Evolutionary conservation across 1,140 invertebrate genomes (phyloP).

Genomic region (Bombus confusus): DNA sequence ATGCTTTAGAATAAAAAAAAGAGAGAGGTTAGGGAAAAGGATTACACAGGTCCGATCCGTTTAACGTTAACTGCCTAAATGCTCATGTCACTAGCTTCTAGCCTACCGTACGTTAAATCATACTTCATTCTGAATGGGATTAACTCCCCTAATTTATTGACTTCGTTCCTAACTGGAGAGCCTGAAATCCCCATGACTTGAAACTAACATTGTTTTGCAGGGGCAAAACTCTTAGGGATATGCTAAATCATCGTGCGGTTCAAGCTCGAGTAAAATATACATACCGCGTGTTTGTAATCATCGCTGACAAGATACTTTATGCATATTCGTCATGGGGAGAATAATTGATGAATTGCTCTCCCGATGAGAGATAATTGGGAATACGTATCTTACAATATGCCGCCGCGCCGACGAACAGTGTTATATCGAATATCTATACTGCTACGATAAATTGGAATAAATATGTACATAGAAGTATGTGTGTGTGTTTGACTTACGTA

Average conservation of each 20-base stretch:
- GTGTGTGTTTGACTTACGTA: conserved; percentile 2
- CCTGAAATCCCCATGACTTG: conserved; percentile 26
- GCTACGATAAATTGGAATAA: not conserved
- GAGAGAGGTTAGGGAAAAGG: not conserved
- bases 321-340: conserved; percentile 7
- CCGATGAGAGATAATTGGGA: conserved; percentile 17
- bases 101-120: conserved; percentile 56
- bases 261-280: conserved; percentile 17
- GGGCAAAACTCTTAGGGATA: conserved; percentile 25
- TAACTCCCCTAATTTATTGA: conserved; percentile 68
- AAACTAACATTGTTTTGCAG: conserved; percentile 54
- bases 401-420: not conserved
- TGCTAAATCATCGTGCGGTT: conserved; percentile 12
- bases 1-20: too few species aligned
- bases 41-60: conserved; percentile 14
- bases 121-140: conserved; percentile 52
- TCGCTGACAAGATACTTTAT: conserved; percentile 49
- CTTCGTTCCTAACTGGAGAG: conserved; percentile 21
- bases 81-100: not conserved
- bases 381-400: not conserved
- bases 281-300: conserved; percentile 52
- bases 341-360: conserved; percentile 38
- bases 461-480: not conserved
- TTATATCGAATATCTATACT: not conserved
- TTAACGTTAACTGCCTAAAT: conserved; percentile 18